Percentiles rank a stretch among this genome's conserved stretches.
Conservation (phyloP, 2,113 vertebrate species). For the Scytalopus superciliaris region DNA sequence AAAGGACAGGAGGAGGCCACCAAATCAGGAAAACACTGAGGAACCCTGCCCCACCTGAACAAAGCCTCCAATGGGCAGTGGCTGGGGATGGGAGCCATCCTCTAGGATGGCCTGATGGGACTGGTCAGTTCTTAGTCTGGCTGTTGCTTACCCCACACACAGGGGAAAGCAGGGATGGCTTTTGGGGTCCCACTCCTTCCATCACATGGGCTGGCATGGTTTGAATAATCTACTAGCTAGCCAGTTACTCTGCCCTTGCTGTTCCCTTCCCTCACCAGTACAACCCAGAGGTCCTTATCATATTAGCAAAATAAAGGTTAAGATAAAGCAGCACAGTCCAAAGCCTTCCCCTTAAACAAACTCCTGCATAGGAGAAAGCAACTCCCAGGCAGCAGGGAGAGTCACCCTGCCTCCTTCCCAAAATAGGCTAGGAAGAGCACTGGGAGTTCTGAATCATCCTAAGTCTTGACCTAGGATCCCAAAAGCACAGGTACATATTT, state of each 20-base stretch:
- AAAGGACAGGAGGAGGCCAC: background rate
- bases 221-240: background rate
- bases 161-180: background rate
- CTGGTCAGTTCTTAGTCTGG: background rate
- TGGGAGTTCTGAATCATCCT: background rate
- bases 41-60: accelerated
- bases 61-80: accelerated
- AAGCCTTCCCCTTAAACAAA: background rate
- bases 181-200: background rate
- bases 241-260: background rate
- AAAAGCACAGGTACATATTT: background rate
- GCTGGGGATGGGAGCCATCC: background rate
- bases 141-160: background rate
- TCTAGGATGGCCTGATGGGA: too few species aligned
- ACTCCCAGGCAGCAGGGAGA: background rate
- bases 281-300: background rate
- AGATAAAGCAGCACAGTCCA: background rate
- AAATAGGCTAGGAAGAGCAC: background rate
- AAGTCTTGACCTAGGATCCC: background rate
- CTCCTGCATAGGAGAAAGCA: background rate
- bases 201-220: background rate
- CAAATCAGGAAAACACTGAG: too few species aligned
- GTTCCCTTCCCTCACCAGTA: background rate
- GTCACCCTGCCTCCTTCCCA: background rate
- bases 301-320: background rate